Base-by-base conservation (phyloP, 2,797 vertebrate species). In the Todus mexicanus region DNA sequence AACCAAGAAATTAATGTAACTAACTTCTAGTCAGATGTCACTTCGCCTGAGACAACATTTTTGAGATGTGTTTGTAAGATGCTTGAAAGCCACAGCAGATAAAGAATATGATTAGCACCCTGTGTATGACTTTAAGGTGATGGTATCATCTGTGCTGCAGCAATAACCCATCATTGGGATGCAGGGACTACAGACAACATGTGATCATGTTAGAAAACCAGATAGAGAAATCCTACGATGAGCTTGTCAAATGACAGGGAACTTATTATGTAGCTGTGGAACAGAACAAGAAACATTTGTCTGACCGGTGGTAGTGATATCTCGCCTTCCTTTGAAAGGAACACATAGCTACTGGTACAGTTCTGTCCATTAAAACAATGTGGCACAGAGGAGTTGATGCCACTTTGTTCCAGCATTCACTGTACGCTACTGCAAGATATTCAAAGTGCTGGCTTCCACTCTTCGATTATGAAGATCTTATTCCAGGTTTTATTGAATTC, bases 241-340 rank as follows among this genome's bases (percentile, higher is more conserved):
- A 75, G 80, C 73, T 65, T 87, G 12, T 75, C 54, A 47, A 43
- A 60, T 65, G 90, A 93, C 91, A 85, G 89, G 76, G 73, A 87
- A 43, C 73, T 95, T 76, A 88, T 74, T 95, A 72, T 95, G 79
- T 78, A 71, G 73, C 91, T 93, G 89, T 85, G 81, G 68, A 94
- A 66, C 16, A 15, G 78, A 96, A 98, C 95, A 97, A 97, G 95
- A 93, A 93, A 71, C 10, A 0, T 96, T 97, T 97, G 97, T 97
- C 84, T 84, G 65, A 27, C 4, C 1, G 40, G n/a, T 88, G 82
- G 87, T 74, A 89, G 89, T 38, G 91, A 93, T 85, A 84, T 96
- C 97, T 95, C 96, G 20, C 69, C 37, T 73, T 78, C 81, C 48
- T 48, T n/a, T 96, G 94, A 96, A 97, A 97, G 90, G 95, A 93